Base-by-base conservation (phyloP, 2,888 invertebrate species). In the Watsonalla cultraria region DNA sequence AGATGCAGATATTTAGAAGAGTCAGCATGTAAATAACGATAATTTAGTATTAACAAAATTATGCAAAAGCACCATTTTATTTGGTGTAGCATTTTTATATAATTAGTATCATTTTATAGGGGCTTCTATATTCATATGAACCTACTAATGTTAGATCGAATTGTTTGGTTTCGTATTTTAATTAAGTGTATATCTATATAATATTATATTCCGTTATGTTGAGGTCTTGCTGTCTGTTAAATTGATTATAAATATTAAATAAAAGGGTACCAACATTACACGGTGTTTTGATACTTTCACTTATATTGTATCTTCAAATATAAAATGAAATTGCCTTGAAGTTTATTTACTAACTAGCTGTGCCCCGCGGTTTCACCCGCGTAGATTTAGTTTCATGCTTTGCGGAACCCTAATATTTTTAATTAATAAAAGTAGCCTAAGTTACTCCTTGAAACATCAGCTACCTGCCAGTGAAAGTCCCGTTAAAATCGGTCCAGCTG, bases 1-100 rank as follows among this genome's bases (percentile, higher is more conserved):
- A 89, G 90, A 90, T 88, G 90, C 88, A 87, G 84, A 89, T 89
- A 90, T 90, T 89, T 87, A 87, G 89, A 86, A 86, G 89, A 83
- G 86, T 83, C 84, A 80, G 77, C 82, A 80, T 89, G 90, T 90
- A 89, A 86, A 88, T 89, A 89, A 84, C 74, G 70, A 66, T 80
- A 80, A 78, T 72, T 77, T 82, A 82, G 78, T 76, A 66, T 76
- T 78, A 76, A 68, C 69, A 72, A 68, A 70, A 64, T 57, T 74
- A 77, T 76, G 70, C 71, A 56, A 64, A 71, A 64, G 64, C 80
- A 77, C 80, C 81, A 70, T 74, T 62, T 64, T 54, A 54, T 73
- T 72, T 76, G 82, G 84, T 80, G 80, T 70, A 74, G 79, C 80
- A 76, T 85, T 86, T 86, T 82, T 84, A 71, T 82, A 82, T 77